Percentiles rank a stretch among this genome's conserved stretches.
These are phyloP conservation scores for Ovis aries DNA, from an alignment of 2,113 vertebrate species.

Conservation along the genomic window DNA sequence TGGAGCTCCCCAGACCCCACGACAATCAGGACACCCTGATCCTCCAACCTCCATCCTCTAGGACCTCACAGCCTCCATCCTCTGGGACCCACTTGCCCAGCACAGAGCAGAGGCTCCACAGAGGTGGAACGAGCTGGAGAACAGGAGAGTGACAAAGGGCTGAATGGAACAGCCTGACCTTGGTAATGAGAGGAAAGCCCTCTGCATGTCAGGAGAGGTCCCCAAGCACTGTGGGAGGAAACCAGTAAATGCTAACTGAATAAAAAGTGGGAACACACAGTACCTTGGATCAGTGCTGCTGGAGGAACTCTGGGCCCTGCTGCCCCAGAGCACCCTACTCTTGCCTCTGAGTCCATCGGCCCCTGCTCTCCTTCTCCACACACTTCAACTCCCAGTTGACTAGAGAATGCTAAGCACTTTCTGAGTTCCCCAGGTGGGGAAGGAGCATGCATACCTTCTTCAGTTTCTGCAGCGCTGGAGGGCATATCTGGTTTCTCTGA, in stretches of 20 bases:
- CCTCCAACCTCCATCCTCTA: neutral
- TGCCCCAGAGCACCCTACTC: neutral
- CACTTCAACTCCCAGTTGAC: neutral
- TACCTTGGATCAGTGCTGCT: fast-evolving
- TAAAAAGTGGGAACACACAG: neutral
- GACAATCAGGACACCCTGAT: neutral
- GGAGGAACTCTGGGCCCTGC: neutral
- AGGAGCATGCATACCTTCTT: constrained; percentile 73
- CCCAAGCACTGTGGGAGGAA: neutral
- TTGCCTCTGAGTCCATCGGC: neutral
- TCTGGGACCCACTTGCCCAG: neutral
- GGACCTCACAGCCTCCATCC: neutral
- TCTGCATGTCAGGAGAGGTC: neutral
- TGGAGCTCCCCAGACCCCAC: neutral
- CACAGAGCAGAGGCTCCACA: neutral
- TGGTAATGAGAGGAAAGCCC: neutral
- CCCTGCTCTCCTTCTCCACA: neutral
- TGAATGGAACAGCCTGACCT: neutral
- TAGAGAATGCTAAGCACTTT: neutral
- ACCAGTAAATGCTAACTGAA: neutral
- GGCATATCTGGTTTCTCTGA: constrained; percentile 51
- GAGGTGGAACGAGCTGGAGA: neutral
- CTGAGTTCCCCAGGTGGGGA: neutral
- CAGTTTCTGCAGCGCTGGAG: constrained; percentile 38
- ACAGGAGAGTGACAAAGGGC: fast-evolving